Percentiles rank a stretch among this genome's conserved stretches.
phyloP scores from a whole-genome alignment of 2,797 vertebrate genomes.

The Danio kyathit region DNA sequence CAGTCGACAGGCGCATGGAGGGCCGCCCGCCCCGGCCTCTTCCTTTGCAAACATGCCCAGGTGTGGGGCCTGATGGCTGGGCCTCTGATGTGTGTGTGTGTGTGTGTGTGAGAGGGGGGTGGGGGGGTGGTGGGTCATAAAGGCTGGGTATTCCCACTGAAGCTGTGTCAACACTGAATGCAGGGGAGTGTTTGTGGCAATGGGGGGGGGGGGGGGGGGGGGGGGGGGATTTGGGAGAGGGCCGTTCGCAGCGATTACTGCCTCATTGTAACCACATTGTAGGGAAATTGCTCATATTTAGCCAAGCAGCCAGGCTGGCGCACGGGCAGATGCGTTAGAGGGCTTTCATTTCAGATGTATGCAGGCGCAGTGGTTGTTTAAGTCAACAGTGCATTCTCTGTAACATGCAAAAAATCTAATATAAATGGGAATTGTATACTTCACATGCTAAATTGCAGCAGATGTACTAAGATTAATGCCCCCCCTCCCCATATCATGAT shows the following conservation, averaged over 20 bases:
- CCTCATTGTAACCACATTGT: slow-evolving; percentile 79
- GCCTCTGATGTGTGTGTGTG: slow-evolving; percentile 81
- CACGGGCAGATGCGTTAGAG: slow-evolving; percentile 60
- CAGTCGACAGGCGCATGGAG: slow-evolving; percentile 87
- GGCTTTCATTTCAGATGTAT: slow-evolving; percentile 68
- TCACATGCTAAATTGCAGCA: no score
- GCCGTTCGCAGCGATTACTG: slow-evolving; percentile 79
- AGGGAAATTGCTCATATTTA: slow-evolving; percentile 76
- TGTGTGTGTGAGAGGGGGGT: slow-evolving; percentile 52
- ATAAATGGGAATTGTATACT: no score
- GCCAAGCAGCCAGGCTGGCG: slow-evolving; percentile 62
- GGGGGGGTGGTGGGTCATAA: no score
- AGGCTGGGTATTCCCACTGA: slow-evolving; percentile 76
- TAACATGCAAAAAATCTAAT: no score
- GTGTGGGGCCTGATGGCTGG: slow-evolving; percentile 84
- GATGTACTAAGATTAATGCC: no score
- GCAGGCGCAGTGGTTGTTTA: slow-evolving; percentile 13
- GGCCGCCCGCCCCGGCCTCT: slow-evolving; percentile 85
- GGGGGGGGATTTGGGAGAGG: slow-evolving; percentile 49
- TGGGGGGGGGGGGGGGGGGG: slow-evolving; percentile 64
- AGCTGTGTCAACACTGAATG: slow-evolving; percentile 84
- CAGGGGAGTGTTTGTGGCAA: slow-evolving; percentile 75
- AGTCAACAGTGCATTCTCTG: slow-evolving; percentile 20
- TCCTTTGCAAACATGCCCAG: slow-evolving; percentile 88
- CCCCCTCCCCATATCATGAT: no score